phyloP scores from a whole-genome alignment of 1,140 invertebrate species.

The Aphelenchoides fujianensis region DNA sequence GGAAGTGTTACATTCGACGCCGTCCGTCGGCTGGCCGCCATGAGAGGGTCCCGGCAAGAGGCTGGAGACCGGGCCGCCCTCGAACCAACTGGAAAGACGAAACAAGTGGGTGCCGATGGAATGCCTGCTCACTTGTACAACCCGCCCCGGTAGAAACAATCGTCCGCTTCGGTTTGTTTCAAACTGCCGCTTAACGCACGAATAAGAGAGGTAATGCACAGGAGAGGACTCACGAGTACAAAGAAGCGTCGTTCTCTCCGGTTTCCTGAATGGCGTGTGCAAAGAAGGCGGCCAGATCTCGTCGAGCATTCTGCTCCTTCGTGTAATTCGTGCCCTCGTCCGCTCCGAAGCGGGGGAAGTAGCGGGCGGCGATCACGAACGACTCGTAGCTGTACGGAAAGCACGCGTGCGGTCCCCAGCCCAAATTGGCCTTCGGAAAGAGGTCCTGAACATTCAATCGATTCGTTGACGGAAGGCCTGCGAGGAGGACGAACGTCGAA shows the following conservation, averaged over 20 bases:
- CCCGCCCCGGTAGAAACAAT: constrained; percentile 60
- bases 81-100: constrained; percentile 51
- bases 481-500: too few species aligned
- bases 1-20: constrained; percentile 32
- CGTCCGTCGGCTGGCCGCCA: constrained; percentile 51
- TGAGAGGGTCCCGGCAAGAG: constrained; percentile 41
- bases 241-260: constrained; percentile 46
- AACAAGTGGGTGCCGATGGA: too few species aligned
- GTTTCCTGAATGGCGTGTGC: constrained; percentile 53
- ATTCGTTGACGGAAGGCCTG: too few species aligned
- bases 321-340: constrained; percentile 21
- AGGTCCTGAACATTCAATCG: too few species aligned
- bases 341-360: constrained; percentile 58
- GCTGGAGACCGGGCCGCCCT: constrained; percentile 56
- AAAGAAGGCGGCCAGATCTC: constrained; percentile 38
- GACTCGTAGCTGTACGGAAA: constrained; percentile 58
- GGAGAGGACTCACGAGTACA: too few species aligned
- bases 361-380: constrained; percentile 58
- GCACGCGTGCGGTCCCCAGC: constrained; percentile 55
- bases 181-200: background rate
- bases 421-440: constrained; percentile 59
- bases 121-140: constrained; percentile 42
- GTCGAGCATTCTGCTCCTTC: background rate
- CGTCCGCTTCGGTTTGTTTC: constrained; percentile 40
- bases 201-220: background rate